These are phyloP conservation scores for Hesperia comma DNA, from an alignment of 2,888 invertebrate species.

Conservation along the genomic window DNA sequence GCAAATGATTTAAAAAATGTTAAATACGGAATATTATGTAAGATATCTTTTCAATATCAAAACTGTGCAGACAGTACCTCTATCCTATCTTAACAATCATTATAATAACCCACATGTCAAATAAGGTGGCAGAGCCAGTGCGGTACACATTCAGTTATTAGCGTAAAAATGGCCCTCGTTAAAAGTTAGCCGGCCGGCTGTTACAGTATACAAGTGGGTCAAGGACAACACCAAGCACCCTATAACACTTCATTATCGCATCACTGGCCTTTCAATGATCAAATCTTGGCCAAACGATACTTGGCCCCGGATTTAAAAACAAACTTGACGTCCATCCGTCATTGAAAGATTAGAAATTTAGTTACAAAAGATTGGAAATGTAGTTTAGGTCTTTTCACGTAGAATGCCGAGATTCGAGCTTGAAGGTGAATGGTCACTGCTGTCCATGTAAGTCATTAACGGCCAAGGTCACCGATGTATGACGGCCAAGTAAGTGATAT, in stretches of 20 bases:
- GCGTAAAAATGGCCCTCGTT: slow-evolving; percentile 34
- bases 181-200: slow-evolving; percentile 37
- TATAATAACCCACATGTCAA: neutral
- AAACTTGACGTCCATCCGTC: slow-evolving; percentile 10
- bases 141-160: slow-evolving; percentile 22
- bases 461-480: too few relatives aligned
- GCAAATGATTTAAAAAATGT: too few relatives aligned
- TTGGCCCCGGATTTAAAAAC: slow-evolving; percentile 59
- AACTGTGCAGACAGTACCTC: neutral
- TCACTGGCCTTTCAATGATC: slow-evolving; percentile 69
- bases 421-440: too few relatives aligned
- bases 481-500: too few relatives aligned
- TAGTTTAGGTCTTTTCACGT: too few relatives aligned
- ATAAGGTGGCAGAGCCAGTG: neutral
- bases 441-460: too few relatives aligned
- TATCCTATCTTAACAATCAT: neutral
- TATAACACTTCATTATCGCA: slow-evolving; percentile 62
- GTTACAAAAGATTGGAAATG: too few relatives aligned
- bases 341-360: too few relatives aligned
- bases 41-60: too few relatives aligned
- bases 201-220: slow-evolving; percentile 70
- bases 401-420: too few relatives aligned
- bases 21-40: too few relatives aligned
- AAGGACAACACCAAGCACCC: slow-evolving; percentile 63
- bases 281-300: slow-evolving; percentile 45